These are phyloP conservation scores for Charaxes varanes DNA, from an alignment of 1,140 invertebrate species.

Conservation along the genomic window DNA sequence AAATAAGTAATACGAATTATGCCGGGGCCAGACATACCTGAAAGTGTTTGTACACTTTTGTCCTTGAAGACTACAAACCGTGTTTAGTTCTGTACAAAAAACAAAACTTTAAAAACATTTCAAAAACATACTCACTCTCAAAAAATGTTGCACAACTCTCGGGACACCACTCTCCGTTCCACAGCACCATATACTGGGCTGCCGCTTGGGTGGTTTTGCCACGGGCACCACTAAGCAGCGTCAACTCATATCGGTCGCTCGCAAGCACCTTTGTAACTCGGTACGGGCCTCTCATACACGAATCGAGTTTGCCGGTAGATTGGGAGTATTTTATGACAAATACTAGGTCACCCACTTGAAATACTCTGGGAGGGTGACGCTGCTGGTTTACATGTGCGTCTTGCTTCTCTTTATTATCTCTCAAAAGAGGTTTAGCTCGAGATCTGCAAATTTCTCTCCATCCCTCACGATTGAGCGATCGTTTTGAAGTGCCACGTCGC, in stretches of 20 bases:
- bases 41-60: too few relatives aligned
- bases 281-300: constrained; percentile 24
- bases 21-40: too few relatives aligned
- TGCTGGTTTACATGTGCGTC: constrained; percentile 14
- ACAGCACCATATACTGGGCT: constrained; percentile 4
- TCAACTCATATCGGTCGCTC: too few relatives aligned
- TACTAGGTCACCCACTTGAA: constrained; percentile 5
- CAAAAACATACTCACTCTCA: constrained; percentile 5
- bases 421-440: constrained; percentile 1
- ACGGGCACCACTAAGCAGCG: constrained; percentile 21
- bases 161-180: constrained; percentile 5
- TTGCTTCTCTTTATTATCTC: constrained; percentile 5
- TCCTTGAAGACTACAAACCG: too few relatives aligned
- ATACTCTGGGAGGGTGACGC: neutral
- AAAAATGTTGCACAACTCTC: constrained; percentile 5
- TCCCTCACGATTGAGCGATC: constrained; percentile 11
- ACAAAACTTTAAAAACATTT: too few relatives aligned
- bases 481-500: constrained; percentile 10
- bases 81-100: too few relatives aligned
- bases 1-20: too few relatives aligned
- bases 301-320: constrained; percentile 21
- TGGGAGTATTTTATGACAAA: constrained; percentile 24
- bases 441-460: constrained; percentile 1
- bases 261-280: constrained; percentile 12
- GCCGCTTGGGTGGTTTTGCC: constrained; percentile 22